Percentiles rank a stretch among this genome's conserved stretches.
These are phyloP conservation scores for Mythimna ferrago DNA, from an alignment of 2,888 invertebrate genomes.

Conservation along the genomic window DNA sequence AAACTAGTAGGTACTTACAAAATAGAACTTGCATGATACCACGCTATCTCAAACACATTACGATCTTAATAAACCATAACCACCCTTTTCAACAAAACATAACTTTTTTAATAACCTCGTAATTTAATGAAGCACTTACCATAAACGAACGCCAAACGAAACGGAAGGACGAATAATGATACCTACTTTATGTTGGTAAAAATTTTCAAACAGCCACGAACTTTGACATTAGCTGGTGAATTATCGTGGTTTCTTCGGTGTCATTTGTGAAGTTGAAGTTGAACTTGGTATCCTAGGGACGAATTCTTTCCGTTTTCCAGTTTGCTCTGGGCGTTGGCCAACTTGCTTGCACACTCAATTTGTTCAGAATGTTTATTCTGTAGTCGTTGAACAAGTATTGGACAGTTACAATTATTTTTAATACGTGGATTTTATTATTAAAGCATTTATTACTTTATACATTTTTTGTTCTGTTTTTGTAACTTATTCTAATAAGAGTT, in stretches of 20 bases:
- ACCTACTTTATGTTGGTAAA: constrained; percentile 80
- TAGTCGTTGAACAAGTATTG: constrained; percentile 42
- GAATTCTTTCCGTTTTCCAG: constrained; percentile 75
- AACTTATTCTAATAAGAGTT: background rate
- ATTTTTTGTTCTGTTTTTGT: background rate
- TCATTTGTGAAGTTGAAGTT: constrained; percentile 87
- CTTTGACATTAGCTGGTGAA: constrained; percentile 88
- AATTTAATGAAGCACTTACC: constrained; percentile 59
- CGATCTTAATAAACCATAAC: constrained; percentile 48
- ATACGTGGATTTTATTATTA: constrained; percentile 23
- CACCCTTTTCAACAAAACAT: constrained; percentile 42
- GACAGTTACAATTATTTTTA: constrained; percentile 32
- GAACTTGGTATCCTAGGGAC: constrained; percentile 77
- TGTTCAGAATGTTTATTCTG: constrained; percentile 70
- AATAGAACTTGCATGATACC: background rate
- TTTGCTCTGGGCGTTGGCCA: constrained; percentile 75
- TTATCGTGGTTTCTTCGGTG: constrained; percentile 88
- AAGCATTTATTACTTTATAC: background rate
- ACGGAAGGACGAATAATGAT: constrained; percentile 78
- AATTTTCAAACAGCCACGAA: constrained; percentile 85
- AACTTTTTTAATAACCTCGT: constrained; percentile 49
- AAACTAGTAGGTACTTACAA: background rate
- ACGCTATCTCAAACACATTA: constrained; percentile 12
- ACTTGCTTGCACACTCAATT: constrained; percentile 69
- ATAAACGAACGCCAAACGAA: constrained; percentile 73